Percentiles rank a stretch among this genome's conserved stretches.
phyloP scores from a whole-genome alignment of 2,113 vertebrate species.

The Hyperoodon ampullatus region DNA sequence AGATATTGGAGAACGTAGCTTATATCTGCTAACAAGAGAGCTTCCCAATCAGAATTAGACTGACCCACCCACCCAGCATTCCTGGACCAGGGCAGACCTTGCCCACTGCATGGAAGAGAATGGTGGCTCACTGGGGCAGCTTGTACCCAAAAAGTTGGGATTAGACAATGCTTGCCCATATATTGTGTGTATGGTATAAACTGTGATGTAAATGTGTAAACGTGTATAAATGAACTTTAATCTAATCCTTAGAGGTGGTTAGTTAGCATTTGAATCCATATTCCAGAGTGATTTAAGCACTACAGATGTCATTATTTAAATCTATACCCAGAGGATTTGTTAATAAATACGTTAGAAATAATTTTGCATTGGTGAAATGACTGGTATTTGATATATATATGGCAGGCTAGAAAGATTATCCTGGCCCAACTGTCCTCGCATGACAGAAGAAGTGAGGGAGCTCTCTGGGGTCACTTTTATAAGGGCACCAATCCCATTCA shows the following conservation, averaged over 20 bases:
- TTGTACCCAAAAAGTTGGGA: neutral
- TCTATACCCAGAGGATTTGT: neutral
- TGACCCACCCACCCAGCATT: neutral
- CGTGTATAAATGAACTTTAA: neutral
- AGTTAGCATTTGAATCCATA: neutral
- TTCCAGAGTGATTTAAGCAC: slow-evolving; percentile 4
- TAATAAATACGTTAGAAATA: neutral
- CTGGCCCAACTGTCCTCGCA: neutral
- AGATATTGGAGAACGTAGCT: neutral
- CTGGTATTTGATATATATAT: neutral
- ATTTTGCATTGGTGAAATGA: neutral
- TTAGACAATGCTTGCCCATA: neutral
- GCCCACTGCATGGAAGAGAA: neutral
- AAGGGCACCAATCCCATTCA: neutral
- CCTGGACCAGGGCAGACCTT: neutral
- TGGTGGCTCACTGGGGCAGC: neutral
- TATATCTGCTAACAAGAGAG: neutral
- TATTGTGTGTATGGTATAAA: neutral
- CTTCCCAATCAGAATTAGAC: neutral
- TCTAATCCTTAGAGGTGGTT: neutral
- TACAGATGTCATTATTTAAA: neutral
- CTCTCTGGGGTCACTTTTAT: neutral
- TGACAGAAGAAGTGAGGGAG: neutral
- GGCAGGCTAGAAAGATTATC: neutral
- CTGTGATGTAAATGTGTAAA: neutral